These are phyloP conservation scores for Orthochromis indermauri DNA, from an alignment of 2,113 vertebrate species.

Conservation along the genomic window DNA sequence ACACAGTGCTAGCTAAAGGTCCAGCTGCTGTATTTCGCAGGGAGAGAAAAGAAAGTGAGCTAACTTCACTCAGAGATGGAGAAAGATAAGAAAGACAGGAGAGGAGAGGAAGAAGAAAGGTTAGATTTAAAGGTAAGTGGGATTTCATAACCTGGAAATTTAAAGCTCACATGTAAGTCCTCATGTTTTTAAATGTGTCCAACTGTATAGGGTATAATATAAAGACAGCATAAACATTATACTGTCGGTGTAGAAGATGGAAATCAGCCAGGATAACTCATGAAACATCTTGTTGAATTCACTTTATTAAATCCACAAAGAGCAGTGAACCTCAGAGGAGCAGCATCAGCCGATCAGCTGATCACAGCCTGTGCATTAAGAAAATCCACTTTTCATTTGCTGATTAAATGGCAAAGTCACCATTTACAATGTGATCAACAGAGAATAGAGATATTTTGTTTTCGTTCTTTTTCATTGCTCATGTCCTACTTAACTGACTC, in stretches of 20 bases:
- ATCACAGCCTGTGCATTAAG: not conserved
- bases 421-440: not conserved
- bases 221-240: no score
- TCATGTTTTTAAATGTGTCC: not conserved
- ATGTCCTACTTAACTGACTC: not conserved
- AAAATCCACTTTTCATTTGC: not conserved
- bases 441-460: not conserved
- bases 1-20: not conserved
- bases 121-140: not conserved
- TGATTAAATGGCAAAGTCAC: not conserved
- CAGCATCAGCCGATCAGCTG: no score
- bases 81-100: not conserved
- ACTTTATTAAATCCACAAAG: no score
- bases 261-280: no score
- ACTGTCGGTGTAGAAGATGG: no score
- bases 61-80: not conserved
- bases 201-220: no score
- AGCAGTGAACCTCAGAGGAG: no score
- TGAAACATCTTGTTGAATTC: no score
- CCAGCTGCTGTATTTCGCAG: not conserved
- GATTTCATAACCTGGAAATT: not conserved
- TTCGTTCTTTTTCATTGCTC: not conserved
- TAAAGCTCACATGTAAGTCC: not conserved
- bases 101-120: not conserved
- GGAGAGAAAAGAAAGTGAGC: not conserved